These are phyloP conservation scores for Tholera decimalis DNA, from an alignment of 2,888 invertebrate species.

Conservation along the genomic window DNA sequence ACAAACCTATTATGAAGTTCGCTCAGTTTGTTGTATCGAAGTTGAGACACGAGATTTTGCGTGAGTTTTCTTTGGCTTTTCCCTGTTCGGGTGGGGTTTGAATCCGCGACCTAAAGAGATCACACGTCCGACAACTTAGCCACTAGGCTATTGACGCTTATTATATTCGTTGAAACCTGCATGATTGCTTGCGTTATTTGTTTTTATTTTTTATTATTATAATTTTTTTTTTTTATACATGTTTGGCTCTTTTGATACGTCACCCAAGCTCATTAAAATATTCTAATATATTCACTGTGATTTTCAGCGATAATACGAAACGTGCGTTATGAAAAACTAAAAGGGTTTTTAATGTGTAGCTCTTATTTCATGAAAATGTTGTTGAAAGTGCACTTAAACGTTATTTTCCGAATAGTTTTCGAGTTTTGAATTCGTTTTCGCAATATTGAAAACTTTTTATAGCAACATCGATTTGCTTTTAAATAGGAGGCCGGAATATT, in stretches of 20 bases:
- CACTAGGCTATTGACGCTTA: no score
- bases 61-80: slow-evolving; percentile 47
- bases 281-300: not conserved
- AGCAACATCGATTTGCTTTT: slow-evolving; percentile 11
- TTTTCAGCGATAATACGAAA: not conserved
- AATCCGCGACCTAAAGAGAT: no score
- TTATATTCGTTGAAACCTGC: no score
- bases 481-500: not conserved
- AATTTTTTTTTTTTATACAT: no score
- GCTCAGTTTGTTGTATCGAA: not conserved
- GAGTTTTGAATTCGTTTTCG: slow-evolving; percentile 6
- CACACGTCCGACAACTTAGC: no score
- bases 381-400: not conserved
- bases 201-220: no score
- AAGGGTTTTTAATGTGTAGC: not conserved
- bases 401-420: not conserved
- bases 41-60: not conserved
- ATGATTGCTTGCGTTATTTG: not conserved
- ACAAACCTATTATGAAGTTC: slow-evolving; percentile 5
- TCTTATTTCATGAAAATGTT: not conserved
- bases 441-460: slow-evolving; percentile 21
- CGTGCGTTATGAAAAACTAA: not conserved
- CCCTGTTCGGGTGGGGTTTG: no score
- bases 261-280: not conserved
- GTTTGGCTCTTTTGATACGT: no score